Base-by-base conservation (phyloP, 2,797 vertebrate species). In the Enteromius argenteus region DNA sequence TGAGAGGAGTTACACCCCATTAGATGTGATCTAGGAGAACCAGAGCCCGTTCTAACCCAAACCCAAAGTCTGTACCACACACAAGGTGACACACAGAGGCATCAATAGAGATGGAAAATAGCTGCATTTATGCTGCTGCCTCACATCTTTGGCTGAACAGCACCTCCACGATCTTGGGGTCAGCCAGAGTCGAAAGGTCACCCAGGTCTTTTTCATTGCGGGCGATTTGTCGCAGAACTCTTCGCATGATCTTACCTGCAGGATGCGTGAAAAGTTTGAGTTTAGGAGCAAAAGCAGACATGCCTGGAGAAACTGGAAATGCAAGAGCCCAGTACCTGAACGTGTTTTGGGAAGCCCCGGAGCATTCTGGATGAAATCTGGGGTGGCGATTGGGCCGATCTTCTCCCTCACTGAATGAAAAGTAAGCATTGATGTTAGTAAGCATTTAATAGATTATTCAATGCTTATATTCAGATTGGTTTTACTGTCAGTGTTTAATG, bases 331-430 rank as follows among this genome's bases (percentile, higher is more conserved):
- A 35, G 44, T 92, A 96, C 96, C 96, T 93, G 96, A 96, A 77
- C 95, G 95, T 1, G 96, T 96, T 90, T 96, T 96, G 0, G 96
- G 95, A 46, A 96, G 94, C 5, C 90, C 92, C 0, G 95, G 96
- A 51, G 95, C 96, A 32, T 96, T 95, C 76, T 96, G 96, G 39
- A 96, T 94, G 82, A 95, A 96, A 91, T 96, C 96, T 9, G 96
- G 96, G 0, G 93, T 96, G 23, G 96, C 96, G 56, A 96, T 96
- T 51, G 96, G 95, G 85, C 96, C 96, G 5, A 96, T 96, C 92
- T 94, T 96, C 84, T 95, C 94, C 86, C 95, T 94, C 85, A 96
- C 96, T 96, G 84, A 74, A 81, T 86, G 67, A 80, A 49, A 79
- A 2, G 27, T 27, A 27, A 27, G 27, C 27, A 68, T 85, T 14